These are phyloP conservation scores for Prunella fulvescens DNA, from an alignment of 2,113 vertebrate genomes.

Conservation along the genomic window DNA sequence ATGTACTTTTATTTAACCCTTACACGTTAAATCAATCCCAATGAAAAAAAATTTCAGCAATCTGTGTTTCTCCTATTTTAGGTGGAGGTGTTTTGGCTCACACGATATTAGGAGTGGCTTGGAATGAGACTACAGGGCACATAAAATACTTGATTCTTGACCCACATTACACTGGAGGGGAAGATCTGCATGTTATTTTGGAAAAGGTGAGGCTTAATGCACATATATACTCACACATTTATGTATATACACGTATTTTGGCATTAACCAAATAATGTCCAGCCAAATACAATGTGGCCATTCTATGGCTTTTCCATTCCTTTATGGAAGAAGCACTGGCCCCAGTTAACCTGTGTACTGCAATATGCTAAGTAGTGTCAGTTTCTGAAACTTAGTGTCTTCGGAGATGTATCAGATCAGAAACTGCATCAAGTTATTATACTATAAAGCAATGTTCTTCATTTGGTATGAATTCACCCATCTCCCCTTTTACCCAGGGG, in stretches of 20 bases:
- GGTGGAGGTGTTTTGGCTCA: constrained; percentile 94
- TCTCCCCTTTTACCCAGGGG: not conserved
- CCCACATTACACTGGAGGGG: constrained; percentile 94
- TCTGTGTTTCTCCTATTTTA: constrained; percentile 40
- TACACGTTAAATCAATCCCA: not conserved
- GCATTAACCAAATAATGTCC: not conserved
- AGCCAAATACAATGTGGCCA: not conserved
- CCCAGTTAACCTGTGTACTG: not conserved
- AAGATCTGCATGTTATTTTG: constrained; percentile 86
- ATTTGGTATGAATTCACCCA: not conserved
- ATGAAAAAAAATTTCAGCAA: not conserved
- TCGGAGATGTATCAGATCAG: not conserved
- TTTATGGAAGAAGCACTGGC: not conserved
- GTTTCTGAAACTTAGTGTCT: not conserved
- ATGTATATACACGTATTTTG: not conserved
- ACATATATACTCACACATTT: not conserved
- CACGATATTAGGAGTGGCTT: constrained; percentile 92
- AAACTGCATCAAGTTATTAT: not conserved
- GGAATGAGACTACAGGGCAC: constrained; percentile 90
- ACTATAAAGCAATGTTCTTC: not conserved
- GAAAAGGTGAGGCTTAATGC: constrained; percentile 83
- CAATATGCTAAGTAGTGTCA: not conserved
- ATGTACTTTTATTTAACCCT: not conserved
- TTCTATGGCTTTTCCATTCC: not conserved
- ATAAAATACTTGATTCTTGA: constrained; percentile 93